phyloP scores from a whole-genome alignment of 2,797 vertebrate species.

The Falco columbarius region DNA sequence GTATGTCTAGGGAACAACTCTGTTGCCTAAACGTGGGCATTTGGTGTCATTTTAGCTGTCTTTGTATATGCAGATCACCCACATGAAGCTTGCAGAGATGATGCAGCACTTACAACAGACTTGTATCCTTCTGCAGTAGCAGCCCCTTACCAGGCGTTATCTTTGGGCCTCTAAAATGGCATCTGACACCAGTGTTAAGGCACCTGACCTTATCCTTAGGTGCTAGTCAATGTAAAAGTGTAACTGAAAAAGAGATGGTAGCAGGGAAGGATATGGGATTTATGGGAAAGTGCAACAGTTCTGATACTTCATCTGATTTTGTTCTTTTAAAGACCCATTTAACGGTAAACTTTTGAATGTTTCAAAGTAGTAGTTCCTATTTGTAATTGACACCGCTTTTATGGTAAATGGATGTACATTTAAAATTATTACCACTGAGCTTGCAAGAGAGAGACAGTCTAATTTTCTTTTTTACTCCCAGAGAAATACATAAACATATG shows the following conservation, averaged over 20 bases:
- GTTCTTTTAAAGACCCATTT: background rate
- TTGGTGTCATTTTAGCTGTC: background rate
- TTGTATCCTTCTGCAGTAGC: background rate
- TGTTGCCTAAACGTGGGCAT: background rate
- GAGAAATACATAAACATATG: background rate
- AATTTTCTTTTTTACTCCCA: slow-evolving; percentile 11
- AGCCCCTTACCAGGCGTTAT: background rate
- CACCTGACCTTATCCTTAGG: background rate
- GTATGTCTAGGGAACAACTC: background rate
- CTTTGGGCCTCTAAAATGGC: background rate
- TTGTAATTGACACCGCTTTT: slow-evolving; percentile 10
- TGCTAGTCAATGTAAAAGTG: slow-evolving; percentile 5
- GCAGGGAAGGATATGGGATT: background rate
- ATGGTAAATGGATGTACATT: background rate
- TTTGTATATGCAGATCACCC: background rate
- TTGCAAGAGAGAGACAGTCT: background rate
- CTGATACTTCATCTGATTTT: background rate
- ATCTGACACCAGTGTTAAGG: background rate
- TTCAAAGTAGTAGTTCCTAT: background rate
- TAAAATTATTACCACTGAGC: background rate
- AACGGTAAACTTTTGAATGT: background rate
- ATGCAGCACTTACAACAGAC: background rate
- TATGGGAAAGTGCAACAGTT: background rate
- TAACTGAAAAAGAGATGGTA: background rate
- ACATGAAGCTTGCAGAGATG: background rate